Evolutionary conservation across 1,140 invertebrate species (phyloP), one percentile per base, ranked within the genome.

Genomic region (Dreissena polymorpha): DNA sequence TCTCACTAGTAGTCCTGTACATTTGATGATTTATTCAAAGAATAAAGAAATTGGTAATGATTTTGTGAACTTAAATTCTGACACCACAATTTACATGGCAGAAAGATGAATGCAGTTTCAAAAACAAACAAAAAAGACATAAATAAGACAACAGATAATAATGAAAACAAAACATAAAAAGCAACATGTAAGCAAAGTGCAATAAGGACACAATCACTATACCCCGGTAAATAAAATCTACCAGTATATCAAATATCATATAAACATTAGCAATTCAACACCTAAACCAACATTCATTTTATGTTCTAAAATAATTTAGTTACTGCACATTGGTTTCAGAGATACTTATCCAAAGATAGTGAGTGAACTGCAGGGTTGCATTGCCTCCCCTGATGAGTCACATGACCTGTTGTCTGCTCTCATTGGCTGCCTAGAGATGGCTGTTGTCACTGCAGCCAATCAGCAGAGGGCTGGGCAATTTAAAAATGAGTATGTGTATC

Each of bases 281-380:
- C n/a, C 57, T 13, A 25, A 21, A 29, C 60, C 18, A n/a, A 23
- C 29, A 21, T 29, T 0, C n/a, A 69, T 76, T 65, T 60, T 69
- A 29, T 49, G n/a, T 60, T 49, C 10, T 51, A 18, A 63, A 10
- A 3, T 63, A 16, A 29, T 39, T 8, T 2, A 39, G 39, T 39
- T 39, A 2, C 8, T 39, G 39, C 39, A 39, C 8, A 39, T 39
- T 39, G 39, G 39, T 39, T 70, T 65, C 80, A 93, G 92, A 49
- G 86, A 91, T 68, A 70, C 92, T n/a, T 92, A 89, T 74, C 90
- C 92, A n/a, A 80, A 90, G 57, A 86, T 93, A 21, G 73, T 92
- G 63, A 85, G 88, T 27, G 88, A 91, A 49, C 80, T 93, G 70
- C 80, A 88, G 18, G 10, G 18, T 25, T 50, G 50, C 27, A 0